Percentiles rank a stretch among this genome's conserved stretches.
Evolutionary conservation across 2,888 invertebrate genomes (phyloP).

Genomic region (Tridacna crocea): DNA sequence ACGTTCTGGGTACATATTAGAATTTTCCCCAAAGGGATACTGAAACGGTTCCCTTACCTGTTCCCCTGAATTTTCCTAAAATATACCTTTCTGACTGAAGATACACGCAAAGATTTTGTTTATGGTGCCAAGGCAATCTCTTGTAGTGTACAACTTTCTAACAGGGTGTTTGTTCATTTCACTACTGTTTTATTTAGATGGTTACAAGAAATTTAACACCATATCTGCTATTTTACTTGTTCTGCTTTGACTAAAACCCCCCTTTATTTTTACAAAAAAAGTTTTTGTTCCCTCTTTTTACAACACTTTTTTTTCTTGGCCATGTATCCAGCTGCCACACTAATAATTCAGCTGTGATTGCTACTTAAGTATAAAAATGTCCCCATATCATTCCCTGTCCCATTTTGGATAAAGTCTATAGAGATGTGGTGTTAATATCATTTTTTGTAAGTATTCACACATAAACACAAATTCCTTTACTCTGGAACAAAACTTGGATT

Average conservation of each 20-base stretch:
- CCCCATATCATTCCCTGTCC: neutral
- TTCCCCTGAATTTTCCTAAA: no score
- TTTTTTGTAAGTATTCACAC: slow-evolving; percentile 25
- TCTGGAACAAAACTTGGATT: neutral
- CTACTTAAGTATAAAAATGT: no score
- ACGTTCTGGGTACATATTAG: no score
- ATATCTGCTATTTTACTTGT: slow-evolving; percentile 44
- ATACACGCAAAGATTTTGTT: no score
- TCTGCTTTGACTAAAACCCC: neutral
- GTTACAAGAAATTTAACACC: slow-evolving; percentile 60
- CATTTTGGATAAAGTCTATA: neutral
- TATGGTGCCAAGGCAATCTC: no score
- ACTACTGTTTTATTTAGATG: slow-evolving; percentile 48
- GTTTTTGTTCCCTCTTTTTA: no score
- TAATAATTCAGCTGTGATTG: no score
- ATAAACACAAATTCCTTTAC: slow-evolving; percentile 6
- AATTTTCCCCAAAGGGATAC: no score
- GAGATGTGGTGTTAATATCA: slow-evolving; percentile 23
- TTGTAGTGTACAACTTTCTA: neutral
- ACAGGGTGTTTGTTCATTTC: slow-evolving; percentile 51
- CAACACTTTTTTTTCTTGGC: no score
- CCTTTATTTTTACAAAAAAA: neutral
- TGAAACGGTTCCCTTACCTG: no score
- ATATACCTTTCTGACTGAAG: no score
- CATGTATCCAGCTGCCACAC: no score